Evolutionary conservation across 1,140 invertebrate genomes (phyloP), one percentile per base, ranked within the genome.

Genomic region (Plodia interpunctella): DNA sequence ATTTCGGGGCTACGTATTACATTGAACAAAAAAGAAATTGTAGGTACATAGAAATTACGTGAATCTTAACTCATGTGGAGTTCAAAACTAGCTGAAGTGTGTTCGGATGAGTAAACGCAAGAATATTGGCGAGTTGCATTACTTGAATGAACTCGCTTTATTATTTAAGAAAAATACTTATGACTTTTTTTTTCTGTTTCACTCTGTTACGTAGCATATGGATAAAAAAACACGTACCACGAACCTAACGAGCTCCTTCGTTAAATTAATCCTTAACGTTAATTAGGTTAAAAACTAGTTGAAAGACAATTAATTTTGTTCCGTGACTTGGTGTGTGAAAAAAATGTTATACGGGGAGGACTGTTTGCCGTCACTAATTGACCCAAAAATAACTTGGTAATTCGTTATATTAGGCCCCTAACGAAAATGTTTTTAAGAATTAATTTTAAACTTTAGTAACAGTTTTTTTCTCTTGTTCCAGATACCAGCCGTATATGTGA

Each of bases 391-490:
- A 17, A 44, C 38, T n/a, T 44, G 15, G 38, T 44, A 44, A 44
- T 44, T 44, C 15, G 38, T 44, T 44, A 44, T 44, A 15, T 44
- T 44, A 17, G 13, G 38, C 13, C 5, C 15, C 13, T 15, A 44
- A 17, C 5, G 15, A 44, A 6, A 44, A 44, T 15, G 15, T 44
- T 15, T 44, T 15, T 44, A 15, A 20, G 10, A 20, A 10, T 51
- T 9, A 19, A 19, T 20, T 51, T 19, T 20, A 51, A 51, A 51
- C 2, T 51, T 20, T 20, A 20, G 9, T 54, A 28, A 54, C 18
- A 35, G 59, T 38, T 10, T 50, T 30, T 49, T 49, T 68, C 70
- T 64, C 60, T 87, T 84, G 80, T 85, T 87, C n/a, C 84, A 87
- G 84, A 69, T 15, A 57, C 15, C 11, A 6, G 21, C 21, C 21